Conservation (phyloP, 2,113 vertebrate genomes). For the Epinephelus moara region DNA sequence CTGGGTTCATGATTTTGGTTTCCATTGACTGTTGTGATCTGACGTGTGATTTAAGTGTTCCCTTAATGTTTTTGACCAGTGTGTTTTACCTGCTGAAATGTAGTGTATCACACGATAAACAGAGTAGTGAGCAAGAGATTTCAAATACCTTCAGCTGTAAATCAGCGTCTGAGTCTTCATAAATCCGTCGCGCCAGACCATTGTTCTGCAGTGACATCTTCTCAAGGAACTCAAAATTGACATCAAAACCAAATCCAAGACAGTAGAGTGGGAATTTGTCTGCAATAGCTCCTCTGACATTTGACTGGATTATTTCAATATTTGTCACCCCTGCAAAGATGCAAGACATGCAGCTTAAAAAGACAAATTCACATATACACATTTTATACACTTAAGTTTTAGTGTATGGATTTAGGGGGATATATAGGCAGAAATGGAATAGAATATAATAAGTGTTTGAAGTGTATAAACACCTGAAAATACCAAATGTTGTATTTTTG, state of each 20-base stretch:
- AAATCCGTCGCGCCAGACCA: constrained; percentile 87
- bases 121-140: background rate
- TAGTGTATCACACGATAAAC: too few relatives aligned
- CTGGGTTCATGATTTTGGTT: too few relatives aligned
- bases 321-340: constrained; percentile 84
- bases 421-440: too few relatives aligned
- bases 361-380: background rate
- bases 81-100: too few relatives aligned
- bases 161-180: constrained; percentile 86
- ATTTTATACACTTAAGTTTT: background rate
- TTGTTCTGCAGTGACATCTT: constrained; percentile 87
- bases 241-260: constrained; percentile 88
- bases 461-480: too few relatives aligned
- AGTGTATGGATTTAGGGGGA: too few relatives aligned
- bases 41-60: too few relatives aligned
- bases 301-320: constrained; percentile 80
- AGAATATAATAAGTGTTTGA: too few relatives aligned
- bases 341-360: too few relatives aligned
- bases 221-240: constrained; percentile 88
- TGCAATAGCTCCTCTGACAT: constrained; percentile 81
- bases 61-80: too few relatives aligned
- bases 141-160: constrained; percentile 86
- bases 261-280: constrained; percentile 88
- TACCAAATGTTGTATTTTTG: too few relatives aligned
- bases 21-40: too few relatives aligned